Conservation (phyloP, 2,113 vertebrate species). For the Oriolus oriolus region DNA sequence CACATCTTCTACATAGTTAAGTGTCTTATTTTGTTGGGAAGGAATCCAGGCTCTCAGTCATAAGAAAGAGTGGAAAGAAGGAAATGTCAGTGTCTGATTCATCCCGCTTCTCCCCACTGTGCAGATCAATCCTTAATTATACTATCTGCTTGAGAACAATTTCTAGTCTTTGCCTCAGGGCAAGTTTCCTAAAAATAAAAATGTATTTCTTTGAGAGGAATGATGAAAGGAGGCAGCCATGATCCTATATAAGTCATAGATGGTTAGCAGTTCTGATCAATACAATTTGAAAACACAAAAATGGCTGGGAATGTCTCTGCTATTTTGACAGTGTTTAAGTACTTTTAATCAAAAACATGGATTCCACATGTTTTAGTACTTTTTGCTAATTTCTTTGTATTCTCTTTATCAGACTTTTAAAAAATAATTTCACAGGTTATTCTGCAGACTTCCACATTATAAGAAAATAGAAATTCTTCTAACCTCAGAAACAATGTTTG, state of each 20-base stretch:
- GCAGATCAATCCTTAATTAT: slow-evolving; percentile 63
- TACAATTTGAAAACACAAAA: not conserved
- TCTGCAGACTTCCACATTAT: not conserved
- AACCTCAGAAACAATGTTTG: not conserved
- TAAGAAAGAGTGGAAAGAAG: slow-evolving; percentile 7
- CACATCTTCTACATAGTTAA: not conserved
- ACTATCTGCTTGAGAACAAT: slow-evolving; percentile 47
- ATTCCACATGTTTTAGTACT: not conserved
- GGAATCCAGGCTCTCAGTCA: not conserved
- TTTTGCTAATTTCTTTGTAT: not conserved
- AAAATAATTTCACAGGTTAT: not conserved
- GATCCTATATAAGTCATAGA: not conserved
- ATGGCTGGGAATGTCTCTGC: not conserved
- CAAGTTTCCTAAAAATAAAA: slow-evolving; percentile 53
- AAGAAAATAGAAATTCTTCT: not conserved
- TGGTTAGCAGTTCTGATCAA: not conserved
- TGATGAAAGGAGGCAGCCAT: not conserved
- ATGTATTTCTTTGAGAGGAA: slow-evolving; percentile 24
- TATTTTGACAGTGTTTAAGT: not conserved
- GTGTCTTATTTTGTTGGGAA: not conserved
- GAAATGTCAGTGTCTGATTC: slow-evolving; percentile 53
- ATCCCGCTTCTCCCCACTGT: slow-evolving; percentile 30
- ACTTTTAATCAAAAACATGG: not conserved
- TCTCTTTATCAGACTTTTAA: not conserved
- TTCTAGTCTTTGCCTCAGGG: slow-evolving; percentile 36